phyloP scores from a whole-genome alignment of 2,888 invertebrate species.

The Ptychoptera albimana region DNA sequence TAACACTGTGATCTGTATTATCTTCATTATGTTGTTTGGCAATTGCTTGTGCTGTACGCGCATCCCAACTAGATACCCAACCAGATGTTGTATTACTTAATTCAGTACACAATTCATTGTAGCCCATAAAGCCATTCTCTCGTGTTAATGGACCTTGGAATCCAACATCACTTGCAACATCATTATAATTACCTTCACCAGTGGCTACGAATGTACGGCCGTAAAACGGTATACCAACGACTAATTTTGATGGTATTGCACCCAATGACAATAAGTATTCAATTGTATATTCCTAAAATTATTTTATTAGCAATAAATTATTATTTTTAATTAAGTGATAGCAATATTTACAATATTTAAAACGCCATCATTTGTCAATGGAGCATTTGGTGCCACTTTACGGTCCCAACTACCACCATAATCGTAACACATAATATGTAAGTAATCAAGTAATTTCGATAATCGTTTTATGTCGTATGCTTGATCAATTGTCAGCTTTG shows the following conservation, averaged over 20 bases:
- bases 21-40: conserved; percentile 43
- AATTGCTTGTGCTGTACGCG: conserved; percentile 30
- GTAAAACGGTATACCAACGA: conserved; percentile 70
- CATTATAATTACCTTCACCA: conserved; percentile 25
- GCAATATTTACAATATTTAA: conserved; percentile 49
- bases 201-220: conserved; percentile 55
- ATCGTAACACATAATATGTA: conserved; percentile 82
- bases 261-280: conserved; percentile 58
- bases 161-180: conserved; percentile 38
- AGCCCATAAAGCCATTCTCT: conserved; percentile 74
- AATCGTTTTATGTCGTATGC: conserved; percentile 63
- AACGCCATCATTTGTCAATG: conserved; percentile 38
- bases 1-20: conserved; percentile 26
- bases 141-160: conserved; percentile 64
- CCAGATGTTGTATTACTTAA: conserved; percentile 36
- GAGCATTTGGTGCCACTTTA: conserved; percentile 61
- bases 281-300: conserved; percentile 51
- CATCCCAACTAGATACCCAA: conserved; percentile 60
- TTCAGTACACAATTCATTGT: conserved; percentile 64
- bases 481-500: conserved; percentile 53
- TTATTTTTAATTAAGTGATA: not conserved
- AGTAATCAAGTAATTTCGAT: conserved; percentile 47
- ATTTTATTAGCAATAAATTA: not conserved
- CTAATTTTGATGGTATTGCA: conserved; percentile 58
- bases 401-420: conserved; percentile 76